Percentiles rank a stretch among this genome's conserved stretches.
Evolutionary conservation across 2,888 invertebrate genomes (phyloP).

Genomic region (Balanococcus diminutus): DNA sequence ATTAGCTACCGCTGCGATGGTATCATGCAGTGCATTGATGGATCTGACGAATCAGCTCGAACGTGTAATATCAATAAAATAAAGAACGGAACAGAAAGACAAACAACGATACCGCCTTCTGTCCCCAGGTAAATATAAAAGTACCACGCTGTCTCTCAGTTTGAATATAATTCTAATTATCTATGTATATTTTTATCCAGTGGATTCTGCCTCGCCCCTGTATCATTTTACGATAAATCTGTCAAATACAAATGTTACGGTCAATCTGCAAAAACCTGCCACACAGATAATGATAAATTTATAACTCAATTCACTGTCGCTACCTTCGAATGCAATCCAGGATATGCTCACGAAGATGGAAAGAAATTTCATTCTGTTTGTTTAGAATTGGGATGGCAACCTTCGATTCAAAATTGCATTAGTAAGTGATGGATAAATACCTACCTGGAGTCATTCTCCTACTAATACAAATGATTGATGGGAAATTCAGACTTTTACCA

Average conservation of each 20-base stretch:
- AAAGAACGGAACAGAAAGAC: background rate
- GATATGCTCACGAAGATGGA: background rate
- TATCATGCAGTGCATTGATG: background rate
- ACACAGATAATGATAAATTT: background rate
- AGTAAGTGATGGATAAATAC: background rate
- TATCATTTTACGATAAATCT: background rate
- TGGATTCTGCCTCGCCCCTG: background rate
- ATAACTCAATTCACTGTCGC: background rate
- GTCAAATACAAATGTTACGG: background rate
- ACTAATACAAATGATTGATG: background rate
- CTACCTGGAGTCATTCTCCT: background rate
- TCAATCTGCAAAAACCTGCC: background rate
- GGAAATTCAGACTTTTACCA: background rate
- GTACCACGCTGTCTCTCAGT: too few relatives aligned
- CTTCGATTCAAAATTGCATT: background rate
- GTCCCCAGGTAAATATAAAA: background rate
- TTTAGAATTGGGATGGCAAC: background rate
- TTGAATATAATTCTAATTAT: too few relatives aligned
- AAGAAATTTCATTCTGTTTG: background rate
- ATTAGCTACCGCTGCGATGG: background rate
- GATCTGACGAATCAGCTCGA: background rate
- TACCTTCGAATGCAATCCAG: background rate
- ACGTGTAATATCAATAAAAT: background rate
- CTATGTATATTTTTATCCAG: background rate
- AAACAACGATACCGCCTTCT: background rate